phyloP scores from a whole-genome alignment of 2,888 invertebrate species.

The Hermaeophaga mercurialis region DNA sequence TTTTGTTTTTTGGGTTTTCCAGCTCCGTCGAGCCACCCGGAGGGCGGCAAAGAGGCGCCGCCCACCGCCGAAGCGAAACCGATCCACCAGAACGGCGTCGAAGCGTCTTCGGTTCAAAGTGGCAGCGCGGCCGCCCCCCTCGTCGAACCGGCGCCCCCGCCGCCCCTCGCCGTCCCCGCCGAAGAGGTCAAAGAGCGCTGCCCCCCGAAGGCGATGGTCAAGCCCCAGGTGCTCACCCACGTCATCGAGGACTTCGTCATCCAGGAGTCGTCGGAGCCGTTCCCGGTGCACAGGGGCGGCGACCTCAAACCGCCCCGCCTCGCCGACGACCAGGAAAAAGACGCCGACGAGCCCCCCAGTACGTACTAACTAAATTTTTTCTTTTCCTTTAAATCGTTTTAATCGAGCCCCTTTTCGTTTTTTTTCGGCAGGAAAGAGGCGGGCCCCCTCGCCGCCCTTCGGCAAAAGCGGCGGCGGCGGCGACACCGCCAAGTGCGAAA shows the following conservation, averaged over 20 bases:
- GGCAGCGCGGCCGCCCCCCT: slow-evolving; percentile 55
- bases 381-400: too few relatives aligned
- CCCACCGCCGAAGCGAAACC: slow-evolving; percentile 36
- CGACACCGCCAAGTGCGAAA: slow-evolving; percentile 71
- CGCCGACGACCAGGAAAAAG: slow-evolving; percentile 63
- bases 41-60: slow-evolving; percentile 36
- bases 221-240: slow-evolving; percentile 93
- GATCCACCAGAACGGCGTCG: slow-evolving; percentile 37
- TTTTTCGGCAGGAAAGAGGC: slow-evolving; percentile 68
- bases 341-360: slow-evolving; percentile 79
- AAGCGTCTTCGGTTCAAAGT: slow-evolving; percentile 45
- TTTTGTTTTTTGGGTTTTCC: not conserved
- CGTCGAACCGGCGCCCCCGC: slow-evolving; percentile 50
- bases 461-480: slow-evolving; percentile 54
- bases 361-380: too few relatives aligned
- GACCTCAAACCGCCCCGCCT: slow-evolving; percentile 54
- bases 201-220: slow-evolving; percentile 91
- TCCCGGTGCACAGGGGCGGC: slow-evolving; percentile 71
- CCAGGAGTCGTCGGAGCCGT: slow-evolving; percentile 91
- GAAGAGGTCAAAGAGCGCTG: slow-evolving; percentile 59
- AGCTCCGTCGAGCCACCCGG: slow-evolving; percentile 40
- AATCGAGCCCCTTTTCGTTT: slow-evolving; percentile 37
- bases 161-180: slow-evolving; percentile 53
- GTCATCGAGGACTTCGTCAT: slow-evolving; percentile 97
- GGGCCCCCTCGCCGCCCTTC: slow-evolving; percentile 47